Evolutionary conservation across 2,113 vertebrate species (phyloP), one percentile per base, ranked within the genome.

Genomic region (Hippocampus comes): DNA sequence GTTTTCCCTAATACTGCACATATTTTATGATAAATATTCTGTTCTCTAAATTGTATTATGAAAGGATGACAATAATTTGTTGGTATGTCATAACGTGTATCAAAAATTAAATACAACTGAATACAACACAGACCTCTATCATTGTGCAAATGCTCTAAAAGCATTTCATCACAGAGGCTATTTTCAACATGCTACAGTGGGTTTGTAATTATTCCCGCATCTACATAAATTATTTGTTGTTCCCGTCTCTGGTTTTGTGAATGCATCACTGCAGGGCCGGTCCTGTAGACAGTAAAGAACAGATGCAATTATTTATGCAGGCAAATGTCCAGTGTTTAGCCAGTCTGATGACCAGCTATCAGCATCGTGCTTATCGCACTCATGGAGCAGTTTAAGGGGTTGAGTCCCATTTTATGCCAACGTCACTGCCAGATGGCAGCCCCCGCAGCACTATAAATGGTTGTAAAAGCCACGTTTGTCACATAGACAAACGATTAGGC

Each of bases 271-370:
- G 63, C 23, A 2, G 69, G 86, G 79, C 84, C 68, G 17, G 17
- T 27, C 23, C 14, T 0, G 67, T 30, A 57, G 63, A 76, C 81
- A 76, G 80, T 78, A 70, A 20, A 71, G 84, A 90, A 85, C 87
- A 89, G 84, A 90, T 88, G 89, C 83, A 84, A 67, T 80, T 75
- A 66, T 89, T 89, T 91, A 89, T 89, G 82, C 83, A 83, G 85
- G 84, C 82, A 85, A 87, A 88, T 72, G 86, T 81, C 83, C 78
- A 80, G 68, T 63, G 68, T 84, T 89, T 84, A 83, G 82, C 82
- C 82, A 83, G 79, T 81, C 80, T 87, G 84, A 87, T 84, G 73
- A 80, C 77, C 70, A 73, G 84, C 78, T 76, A 82, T 84, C 70
- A 77, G 78, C 79, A 75, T 78, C 83, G 78, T 81, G 86, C 78